These are phyloP conservation scores for Scalopus aquaticus DNA, from an alignment of 2,113 vertebrate species.

Conservation along the genomic window DNA sequence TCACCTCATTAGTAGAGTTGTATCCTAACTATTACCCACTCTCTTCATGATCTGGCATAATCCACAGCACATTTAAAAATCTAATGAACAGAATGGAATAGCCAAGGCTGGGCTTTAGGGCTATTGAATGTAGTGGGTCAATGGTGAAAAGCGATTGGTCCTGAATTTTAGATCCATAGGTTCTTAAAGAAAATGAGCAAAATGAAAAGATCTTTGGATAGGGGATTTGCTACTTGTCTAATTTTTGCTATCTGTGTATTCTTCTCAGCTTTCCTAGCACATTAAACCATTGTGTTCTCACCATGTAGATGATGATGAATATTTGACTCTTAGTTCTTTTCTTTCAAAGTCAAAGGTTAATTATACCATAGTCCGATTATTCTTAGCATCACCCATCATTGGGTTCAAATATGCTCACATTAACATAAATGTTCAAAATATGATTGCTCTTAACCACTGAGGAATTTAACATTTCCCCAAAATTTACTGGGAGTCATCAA, in stretches of 20 bases:
- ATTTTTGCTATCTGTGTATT: not conserved
- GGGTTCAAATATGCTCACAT: not conserved
- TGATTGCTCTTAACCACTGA: not conserved
- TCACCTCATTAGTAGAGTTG: slow-evolving; percentile 54
- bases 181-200: slow-evolving; percentile 13
- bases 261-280: not conserved
- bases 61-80: slow-evolving; percentile 35
- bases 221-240: not conserved
- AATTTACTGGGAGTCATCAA: not conserved
- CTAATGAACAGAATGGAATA: not conserved
- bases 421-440: not conserved
- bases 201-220: not conserved
- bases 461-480: not conserved
- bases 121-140: not conserved
- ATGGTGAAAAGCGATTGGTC: slow-evolving; percentile 10
- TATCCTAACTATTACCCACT: slow-evolving; percentile 14
- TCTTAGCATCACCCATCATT: not conserved
- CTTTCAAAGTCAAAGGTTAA: not conserved
- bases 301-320: not conserved
- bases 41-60: slow-evolving; percentile 28
- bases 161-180: not conserved
- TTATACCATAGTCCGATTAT: not conserved
- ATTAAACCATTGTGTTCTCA: not conserved
- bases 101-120: not conserved
- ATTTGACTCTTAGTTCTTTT: not conserved